Conservation (phyloP, 2,113 vertebrate species). For the Candoia aspera region DNA sequence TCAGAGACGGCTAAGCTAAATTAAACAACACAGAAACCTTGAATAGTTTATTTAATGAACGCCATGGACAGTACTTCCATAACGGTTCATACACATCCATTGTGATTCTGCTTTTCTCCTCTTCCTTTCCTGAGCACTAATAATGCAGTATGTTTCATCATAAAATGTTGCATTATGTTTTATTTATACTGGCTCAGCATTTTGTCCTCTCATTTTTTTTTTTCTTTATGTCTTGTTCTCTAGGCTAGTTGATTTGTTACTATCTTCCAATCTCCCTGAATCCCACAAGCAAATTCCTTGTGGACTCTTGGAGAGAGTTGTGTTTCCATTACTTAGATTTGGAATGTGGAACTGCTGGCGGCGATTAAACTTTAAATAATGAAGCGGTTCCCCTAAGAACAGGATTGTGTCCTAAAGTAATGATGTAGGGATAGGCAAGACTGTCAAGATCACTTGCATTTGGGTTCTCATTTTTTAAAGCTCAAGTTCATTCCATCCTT, state of each 20-base stretch:
- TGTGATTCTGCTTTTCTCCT: background rate
- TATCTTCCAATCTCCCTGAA: background rate
- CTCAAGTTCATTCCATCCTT: too few relatives aligned
- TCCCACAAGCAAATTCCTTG: background rate
- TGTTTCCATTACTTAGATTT: background rate
- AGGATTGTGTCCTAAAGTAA: too few relatives aligned
- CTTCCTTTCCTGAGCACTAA: background rate
- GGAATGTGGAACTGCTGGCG: too few relatives aligned
- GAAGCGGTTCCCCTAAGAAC: too few relatives aligned
- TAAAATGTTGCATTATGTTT: background rate
- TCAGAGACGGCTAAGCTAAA: background rate
- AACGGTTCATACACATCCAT: background rate
- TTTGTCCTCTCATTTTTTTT: background rate
- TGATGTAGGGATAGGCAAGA: too few relatives aligned
- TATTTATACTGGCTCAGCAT: background rate
- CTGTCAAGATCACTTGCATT: too few relatives aligned
- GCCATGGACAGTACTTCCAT: slow-evolving; percentile 10
- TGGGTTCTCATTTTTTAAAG: too few relatives aligned
- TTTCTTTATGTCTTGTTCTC: background rate
- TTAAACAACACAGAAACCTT: slow-evolving; percentile 42
- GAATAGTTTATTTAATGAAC: slow-evolving; percentile 18
- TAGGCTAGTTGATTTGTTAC: background rate
- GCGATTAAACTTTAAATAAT: too few relatives aligned
- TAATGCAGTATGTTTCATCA: background rate
- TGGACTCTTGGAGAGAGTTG: background rate